Evolutionary conservation across 2,113 vertebrate genomes (phyloP), one percentile per base, ranked within the genome.

Genomic region (Pelodiscus sinensis): DNA sequence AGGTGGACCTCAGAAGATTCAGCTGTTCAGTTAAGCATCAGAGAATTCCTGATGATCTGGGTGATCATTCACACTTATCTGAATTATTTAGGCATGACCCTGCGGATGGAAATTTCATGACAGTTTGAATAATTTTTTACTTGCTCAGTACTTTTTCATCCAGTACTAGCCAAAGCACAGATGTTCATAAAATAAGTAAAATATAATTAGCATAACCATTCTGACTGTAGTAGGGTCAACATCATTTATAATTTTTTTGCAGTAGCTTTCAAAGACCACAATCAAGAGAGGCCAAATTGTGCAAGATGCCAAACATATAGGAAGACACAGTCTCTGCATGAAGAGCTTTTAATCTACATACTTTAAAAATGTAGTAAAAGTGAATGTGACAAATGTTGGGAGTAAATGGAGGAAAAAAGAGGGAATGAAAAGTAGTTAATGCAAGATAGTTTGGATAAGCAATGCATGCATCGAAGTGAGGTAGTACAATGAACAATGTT

Each of bases 271-370:
- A n/a, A 68, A 68, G 62, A 31, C 62, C 29, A n/a, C 31, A 68
- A 16, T n/a, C 15, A 68, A 9, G 29, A 68, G 9, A 8, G 15
- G 16, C 62, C 62, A 68, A 68, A n/a, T n/a, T n/a, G 62, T 44
- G 31, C 2, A 1, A 38, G 82, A 51, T 0, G 0, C 31, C 18
- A 11, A 8, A 6, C 10, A 2, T 0, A 68, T 0, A 1, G 4
- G 21, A 7, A 44, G 55, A 0, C 1, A 16, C 77, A 29, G 9
- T 1, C 4, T 8, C 55, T 9, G 24, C 11, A 0, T 1, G 62
- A 18, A 1, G 0, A 4, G 24, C 22, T 3, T 4, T 1, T 1
- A 73, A 44, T 24, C 24, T 68, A 18, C 15, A 68, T n/a, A 11
- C 62, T 56, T 15, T 8, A 1, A 15, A 18, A 9, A 8, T 2